Conservation (phyloP, 2,113 vertebrate species). For the Seriola aureovittata region DNA sequence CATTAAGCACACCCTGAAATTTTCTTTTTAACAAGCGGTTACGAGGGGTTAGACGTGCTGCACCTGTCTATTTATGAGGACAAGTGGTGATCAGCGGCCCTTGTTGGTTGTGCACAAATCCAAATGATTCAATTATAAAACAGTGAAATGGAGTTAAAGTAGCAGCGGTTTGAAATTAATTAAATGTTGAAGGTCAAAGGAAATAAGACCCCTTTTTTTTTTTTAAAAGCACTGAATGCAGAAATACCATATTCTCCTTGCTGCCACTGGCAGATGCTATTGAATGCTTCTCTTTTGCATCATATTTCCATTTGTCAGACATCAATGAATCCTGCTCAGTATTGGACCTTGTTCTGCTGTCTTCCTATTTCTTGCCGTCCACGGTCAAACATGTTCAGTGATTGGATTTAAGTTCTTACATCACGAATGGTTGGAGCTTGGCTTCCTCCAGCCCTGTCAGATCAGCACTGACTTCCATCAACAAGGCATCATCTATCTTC, state of each 20-base stretch:
- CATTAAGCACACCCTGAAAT: conserved; percentile 54
- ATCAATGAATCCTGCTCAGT: conserved; percentile 47
- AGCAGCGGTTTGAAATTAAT: conserved; percentile 44
- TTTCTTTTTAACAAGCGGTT: conserved; percentile 36
- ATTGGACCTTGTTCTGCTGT: conserved; percentile 48
- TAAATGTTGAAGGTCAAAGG: conserved; percentile 40
- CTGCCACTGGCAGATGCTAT: conserved; percentile 15
- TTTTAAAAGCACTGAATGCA: not conserved
- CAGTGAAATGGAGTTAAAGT: conserved; percentile 30
- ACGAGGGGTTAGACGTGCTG: conserved; percentile 17
- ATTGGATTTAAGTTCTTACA: conserved; percentile 71
- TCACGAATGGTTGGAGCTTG: conserved; percentile 50
- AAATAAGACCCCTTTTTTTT: not conserved
- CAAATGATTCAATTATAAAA: conserved; percentile 39
- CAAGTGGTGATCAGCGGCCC: conserved; percentile 41
- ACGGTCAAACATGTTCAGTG: conserved; percentile 49
- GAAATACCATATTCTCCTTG: conserved; percentile 6
- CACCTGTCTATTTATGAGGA: conserved; percentile 29
- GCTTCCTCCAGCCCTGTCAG: conserved; percentile 48
- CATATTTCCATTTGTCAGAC: conserved; percentile 55
- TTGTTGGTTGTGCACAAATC: conserved; percentile 27
- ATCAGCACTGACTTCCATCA: conserved; percentile 50
- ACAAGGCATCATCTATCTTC: conserved; percentile 47
- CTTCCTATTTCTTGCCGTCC: conserved; percentile 41
- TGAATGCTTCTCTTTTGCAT: conserved; percentile 53